Percentiles rank a stretch among this genome's conserved stretches.
Conservation (phyloP, 2,113 vertebrate genomes). For the Diadophis punctatus region DNA sequence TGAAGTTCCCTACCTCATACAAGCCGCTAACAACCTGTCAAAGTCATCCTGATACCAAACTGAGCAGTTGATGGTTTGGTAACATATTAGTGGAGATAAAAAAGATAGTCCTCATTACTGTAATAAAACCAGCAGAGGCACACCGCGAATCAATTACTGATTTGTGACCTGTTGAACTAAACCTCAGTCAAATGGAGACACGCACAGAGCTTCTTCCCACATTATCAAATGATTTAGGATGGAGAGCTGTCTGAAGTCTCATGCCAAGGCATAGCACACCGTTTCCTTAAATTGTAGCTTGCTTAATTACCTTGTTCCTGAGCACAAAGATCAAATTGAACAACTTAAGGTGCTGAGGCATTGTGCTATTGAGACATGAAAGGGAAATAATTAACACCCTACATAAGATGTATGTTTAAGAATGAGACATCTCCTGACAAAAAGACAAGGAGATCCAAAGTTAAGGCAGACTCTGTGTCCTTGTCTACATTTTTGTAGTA, state of each 20-base stretch:
- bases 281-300: slow-evolving; percentile 66
- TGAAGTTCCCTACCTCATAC: slow-evolving; percentile 71
- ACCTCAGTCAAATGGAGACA: slow-evolving; percentile 63
- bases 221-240: slow-evolving; percentile 73
- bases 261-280: slow-evolving; percentile 60
- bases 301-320: slow-evolving; percentile 76
- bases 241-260: slow-evolving; percentile 60
- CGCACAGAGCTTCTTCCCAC: slow-evolving; percentile 50
- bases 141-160: slow-evolving; percentile 76
- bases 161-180: slow-evolving; percentile 74
- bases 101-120: slow-evolving; percentile 73
- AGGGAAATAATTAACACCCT: slow-evolving; percentile 75
- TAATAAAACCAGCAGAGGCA: slow-evolving; percentile 73
- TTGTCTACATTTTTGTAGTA: slow-evolving; percentile 49
- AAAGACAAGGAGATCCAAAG: slow-evolving; percentile 63
- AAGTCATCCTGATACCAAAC: slow-evolving; percentile 72
- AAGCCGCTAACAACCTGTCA: slow-evolving; percentile 74
- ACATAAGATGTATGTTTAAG: slow-evolving; percentile 50
- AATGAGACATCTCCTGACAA: slow-evolving; percentile 62
- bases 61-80: slow-evolving; percentile 70
- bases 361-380: slow-evolving; percentile 66
- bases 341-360: slow-evolving; percentile 69
- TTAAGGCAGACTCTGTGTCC: slow-evolving; percentile 60
- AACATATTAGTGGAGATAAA: slow-evolving; percentile 69
- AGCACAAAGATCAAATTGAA: slow-evolving; percentile 74